These are phyloP conservation scores for Caenorhabditis panamensis DNA, from an alignment of 2,888 invertebrate genomes.

Conservation along the genomic window DNA sequence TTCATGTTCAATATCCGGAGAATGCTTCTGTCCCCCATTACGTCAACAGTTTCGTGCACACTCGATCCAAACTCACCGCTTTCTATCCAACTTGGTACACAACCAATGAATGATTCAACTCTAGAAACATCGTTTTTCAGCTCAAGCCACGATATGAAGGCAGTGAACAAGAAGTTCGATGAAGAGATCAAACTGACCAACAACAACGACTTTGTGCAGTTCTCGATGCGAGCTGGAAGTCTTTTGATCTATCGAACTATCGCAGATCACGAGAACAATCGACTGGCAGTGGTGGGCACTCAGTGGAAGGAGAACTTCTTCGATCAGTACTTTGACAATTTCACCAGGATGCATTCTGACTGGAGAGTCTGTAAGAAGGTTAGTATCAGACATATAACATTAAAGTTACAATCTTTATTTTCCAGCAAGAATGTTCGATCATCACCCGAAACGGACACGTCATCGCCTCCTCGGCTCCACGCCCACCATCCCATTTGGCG, in stretches of 20 bases:
- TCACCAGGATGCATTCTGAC: constrained; percentile 51
- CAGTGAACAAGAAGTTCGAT: constrained; percentile 64
- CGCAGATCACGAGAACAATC: constrained; percentile 57
- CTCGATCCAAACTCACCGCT: constrained; percentile 67
- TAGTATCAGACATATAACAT: too few relatives aligned
- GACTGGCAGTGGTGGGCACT: constrained; percentile 72
- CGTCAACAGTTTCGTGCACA: constrained; percentile 73
- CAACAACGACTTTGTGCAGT: constrained; percentile 54
- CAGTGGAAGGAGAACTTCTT: constrained; percentile 72
- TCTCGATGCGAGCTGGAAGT: constrained; percentile 43
- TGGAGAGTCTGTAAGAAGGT: constrained; percentile 59
- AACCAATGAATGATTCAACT: neutral
- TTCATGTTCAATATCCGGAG: constrained; percentile 22
- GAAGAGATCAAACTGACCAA: constrained; percentile 62
- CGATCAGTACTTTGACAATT: constrained; percentile 68
- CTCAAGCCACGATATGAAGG: constrained; percentile 61
- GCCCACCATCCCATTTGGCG: constrained; percentile 58
- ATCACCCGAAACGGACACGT: constrained; percentile 69
- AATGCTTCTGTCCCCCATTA: constrained; percentile 56
- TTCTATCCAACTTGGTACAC: constrained; percentile 74
- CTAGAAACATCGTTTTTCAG: constrained; percentile 53
- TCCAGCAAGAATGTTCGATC: constrained; percentile 68
- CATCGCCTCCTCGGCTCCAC: constrained; percentile 61
- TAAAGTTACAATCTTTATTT: neutral
- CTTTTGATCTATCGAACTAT: constrained; percentile 59